Conservation (phyloP, 2,888 invertebrate genomes). For the Epinotia ramella region DNA sequence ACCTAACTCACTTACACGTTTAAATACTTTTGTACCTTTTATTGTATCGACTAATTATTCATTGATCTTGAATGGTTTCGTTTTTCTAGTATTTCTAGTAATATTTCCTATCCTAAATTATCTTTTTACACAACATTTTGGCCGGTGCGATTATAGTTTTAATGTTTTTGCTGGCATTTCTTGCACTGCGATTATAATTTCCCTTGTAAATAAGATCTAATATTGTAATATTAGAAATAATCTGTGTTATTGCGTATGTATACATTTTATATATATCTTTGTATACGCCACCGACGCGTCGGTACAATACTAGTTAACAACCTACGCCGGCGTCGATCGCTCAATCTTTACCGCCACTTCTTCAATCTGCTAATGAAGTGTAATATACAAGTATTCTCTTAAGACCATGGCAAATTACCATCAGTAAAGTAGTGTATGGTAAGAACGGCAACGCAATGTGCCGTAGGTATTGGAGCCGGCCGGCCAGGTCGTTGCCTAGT, state of each 20-base stretch:
- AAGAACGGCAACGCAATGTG: background rate
- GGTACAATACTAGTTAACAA: constrained; percentile 29
- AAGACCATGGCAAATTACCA: constrained; percentile 10
- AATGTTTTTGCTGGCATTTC: constrained; percentile 21
- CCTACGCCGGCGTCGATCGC: constrained; percentile 39
- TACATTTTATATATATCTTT: background rate
- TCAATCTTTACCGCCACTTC: constrained; percentile 39
- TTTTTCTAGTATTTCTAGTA: background rate
- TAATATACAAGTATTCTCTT: background rate
- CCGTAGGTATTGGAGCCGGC: constrained; percentile 20
- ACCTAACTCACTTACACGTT: background rate
- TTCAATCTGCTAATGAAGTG: background rate
- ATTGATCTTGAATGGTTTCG: background rate
- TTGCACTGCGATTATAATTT: constrained; percentile 35
- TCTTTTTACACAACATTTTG: constrained; percentile 2
- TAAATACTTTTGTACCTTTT: background rate
- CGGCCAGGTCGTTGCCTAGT: constrained; percentile 35
- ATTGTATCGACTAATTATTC: background rate
- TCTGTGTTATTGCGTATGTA: constrained; percentile 1
- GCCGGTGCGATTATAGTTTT: constrained; percentile 31
- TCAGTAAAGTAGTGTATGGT: background rate
- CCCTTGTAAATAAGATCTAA: constrained; percentile 23
- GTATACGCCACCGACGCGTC: constrained; percentile 8
- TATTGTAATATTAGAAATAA: background rate
- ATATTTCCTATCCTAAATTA: constrained; percentile 5